These are phyloP conservation scores for Erethizon dorsatum DNA, from an alignment of 2,797 vertebrate species.

Conservation along the genomic window DNA sequence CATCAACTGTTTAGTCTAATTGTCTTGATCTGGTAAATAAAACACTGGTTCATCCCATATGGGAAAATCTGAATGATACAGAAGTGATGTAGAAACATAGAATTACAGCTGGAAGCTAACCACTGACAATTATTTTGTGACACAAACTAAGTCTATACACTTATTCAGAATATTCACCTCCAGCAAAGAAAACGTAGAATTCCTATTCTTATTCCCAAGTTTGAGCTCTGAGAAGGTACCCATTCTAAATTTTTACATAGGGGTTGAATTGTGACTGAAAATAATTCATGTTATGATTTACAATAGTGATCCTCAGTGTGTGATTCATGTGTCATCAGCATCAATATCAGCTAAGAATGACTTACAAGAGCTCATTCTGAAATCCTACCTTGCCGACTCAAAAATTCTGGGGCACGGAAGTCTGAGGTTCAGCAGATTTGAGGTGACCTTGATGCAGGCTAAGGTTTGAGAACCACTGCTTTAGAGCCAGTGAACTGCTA, in stretches of 20 bases:
- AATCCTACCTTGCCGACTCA: neutral
- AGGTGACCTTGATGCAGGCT: neutral
- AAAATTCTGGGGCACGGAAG: neutral
- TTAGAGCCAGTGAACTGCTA: neutral
- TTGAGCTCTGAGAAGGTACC: neutral
- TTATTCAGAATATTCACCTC: neutral
- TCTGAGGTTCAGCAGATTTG: neutral
- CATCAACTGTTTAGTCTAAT: neutral
- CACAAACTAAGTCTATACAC: neutral
- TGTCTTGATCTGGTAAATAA: neutral
- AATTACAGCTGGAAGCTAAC: neutral
- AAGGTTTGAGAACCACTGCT: neutral
- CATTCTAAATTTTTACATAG: neutral
- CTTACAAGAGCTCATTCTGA: neutral
- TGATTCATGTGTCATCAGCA: neutral
- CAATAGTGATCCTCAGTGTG: neutral
- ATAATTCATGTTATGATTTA: constrained; percentile 4
- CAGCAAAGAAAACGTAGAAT: neutral
- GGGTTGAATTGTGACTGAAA: neutral
- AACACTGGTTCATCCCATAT: neutral
- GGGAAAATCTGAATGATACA: neutral
- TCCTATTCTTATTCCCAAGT: neutral
- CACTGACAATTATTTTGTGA: neutral
- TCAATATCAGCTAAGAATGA: neutral
- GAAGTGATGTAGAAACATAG: neutral